Conservation (phyloP, 2,797 vertebrate species). For the Hozukius guyotensis region DNA sequence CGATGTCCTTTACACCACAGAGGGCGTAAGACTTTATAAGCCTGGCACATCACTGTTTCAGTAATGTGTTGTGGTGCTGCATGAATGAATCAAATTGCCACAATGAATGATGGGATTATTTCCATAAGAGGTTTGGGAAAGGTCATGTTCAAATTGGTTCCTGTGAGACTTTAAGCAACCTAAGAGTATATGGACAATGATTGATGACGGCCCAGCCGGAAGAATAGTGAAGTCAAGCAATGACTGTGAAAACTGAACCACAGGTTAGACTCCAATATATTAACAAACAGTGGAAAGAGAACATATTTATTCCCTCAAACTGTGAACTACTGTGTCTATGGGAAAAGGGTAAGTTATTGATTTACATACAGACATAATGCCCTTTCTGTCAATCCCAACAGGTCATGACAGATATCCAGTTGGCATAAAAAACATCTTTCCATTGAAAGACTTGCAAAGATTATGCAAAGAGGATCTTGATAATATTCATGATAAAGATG, state of each 20-base stretch:
- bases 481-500: neutral
- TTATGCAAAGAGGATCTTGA: neutral
- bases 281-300: neutral
- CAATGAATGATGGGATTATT: conserved; percentile 44
- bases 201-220: conserved; percentile 21
- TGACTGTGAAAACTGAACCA: neutral
- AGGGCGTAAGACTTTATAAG: conserved; percentile 3
- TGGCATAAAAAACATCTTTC: neutral
- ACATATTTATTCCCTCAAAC: neutral
- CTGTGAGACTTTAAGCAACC: conserved; percentile 40
- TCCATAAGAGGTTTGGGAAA: conserved; percentile 53
- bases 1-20: conserved; percentile 21
- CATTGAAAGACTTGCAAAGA: neutral
- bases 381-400: neutral
- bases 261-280: neutral
- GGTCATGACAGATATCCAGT: neutral
- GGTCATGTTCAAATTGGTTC: conserved; percentile 60
- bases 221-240: neutral
- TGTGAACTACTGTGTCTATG: neutral
- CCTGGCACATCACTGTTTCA: neutral
- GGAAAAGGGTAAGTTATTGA: neutral
- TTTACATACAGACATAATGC: neutral
- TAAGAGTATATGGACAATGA: conserved; percentile 26
- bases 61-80: conserved; percentile 11
- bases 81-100: conserved; percentile 27